Evolutionary conservation across 2,797 vertebrate species (phyloP).

Genomic region (Micromesistius poutassou): DNA sequence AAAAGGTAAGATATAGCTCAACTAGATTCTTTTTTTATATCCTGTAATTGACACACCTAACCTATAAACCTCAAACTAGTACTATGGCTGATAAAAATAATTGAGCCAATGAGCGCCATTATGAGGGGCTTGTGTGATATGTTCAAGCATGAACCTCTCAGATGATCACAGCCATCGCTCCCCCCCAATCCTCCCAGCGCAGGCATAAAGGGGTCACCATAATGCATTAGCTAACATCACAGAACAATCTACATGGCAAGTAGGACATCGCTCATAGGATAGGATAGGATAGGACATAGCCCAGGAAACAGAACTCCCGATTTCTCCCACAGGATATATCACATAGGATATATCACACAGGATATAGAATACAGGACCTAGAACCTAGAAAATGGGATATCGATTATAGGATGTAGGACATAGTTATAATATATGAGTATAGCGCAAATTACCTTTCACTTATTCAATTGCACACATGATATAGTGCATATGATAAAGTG

Average conservation of each 20-base stretch:
- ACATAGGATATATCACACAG: neutral
- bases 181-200: neutral
- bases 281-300: neutral
- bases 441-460: too few relatives aligned
- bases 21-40: too few relatives aligned
- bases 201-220: neutral
- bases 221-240: neutral
- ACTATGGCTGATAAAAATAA: conserved; percentile 12
- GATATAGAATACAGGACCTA: too few relatives aligned
- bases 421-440: neutral
- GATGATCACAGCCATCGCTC: conserved; percentile 41
- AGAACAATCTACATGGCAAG: neutral
- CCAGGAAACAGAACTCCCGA: neutral
- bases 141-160: conserved; percentile 38
- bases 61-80: conserved; percentile 5
- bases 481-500: neutral
- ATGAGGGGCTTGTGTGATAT: conserved; percentile 24
- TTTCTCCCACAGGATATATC: neutral
- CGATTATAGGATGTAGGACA: neutral
- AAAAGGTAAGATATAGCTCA: neutral
- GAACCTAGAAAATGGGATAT: neutral
- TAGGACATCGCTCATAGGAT: neutral
- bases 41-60: neutral
- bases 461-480: neutral
- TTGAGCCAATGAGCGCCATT: conserved; percentile 22